Percentiles rank a stretch among this genome's conserved stretches.
Conservation (phyloP, 2,113 vertebrate genomes). For the Lophotis ruficrista region DNA sequence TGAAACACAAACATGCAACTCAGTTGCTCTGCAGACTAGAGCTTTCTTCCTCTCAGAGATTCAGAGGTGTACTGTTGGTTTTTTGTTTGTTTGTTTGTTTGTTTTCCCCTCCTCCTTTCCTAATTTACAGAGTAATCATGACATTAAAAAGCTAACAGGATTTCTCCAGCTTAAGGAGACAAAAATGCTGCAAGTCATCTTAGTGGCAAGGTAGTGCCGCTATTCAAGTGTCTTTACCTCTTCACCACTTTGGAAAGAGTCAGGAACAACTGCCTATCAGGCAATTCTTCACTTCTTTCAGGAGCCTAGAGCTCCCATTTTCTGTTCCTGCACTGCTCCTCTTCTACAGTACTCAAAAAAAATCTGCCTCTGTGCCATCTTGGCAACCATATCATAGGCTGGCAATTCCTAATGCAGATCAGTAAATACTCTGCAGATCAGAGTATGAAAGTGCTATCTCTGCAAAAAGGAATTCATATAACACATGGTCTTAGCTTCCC, state of each 20-base stretch:
- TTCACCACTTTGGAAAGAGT: background rate
- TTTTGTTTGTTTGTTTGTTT: too few relatives aligned
- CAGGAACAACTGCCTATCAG: background rate
- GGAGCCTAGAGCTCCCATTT: background rate
- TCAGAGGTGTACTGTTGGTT: too few relatives aligned
- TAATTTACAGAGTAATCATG: background rate
- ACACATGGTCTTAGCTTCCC: background rate
- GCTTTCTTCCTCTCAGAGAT: background rate
- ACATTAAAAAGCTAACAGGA: background rate
- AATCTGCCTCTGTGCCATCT: background rate
- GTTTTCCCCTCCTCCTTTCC: background rate
- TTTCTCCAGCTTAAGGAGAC: background rate
- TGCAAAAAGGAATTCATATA: background rate
- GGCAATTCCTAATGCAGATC: background rate
- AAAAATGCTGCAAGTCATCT: background rate
- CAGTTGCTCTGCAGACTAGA: background rate
- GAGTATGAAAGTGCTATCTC: background rate
- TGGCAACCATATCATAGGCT: background rate
- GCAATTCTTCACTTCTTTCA: background rate
- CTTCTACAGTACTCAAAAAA: background rate
- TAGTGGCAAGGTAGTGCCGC: background rate
- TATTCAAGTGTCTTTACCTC: background rate
- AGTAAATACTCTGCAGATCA: slow-evolving; percentile 13
- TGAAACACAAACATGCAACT: background rate
- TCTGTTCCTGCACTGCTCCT: background rate